Percentiles rank a stretch among this genome's conserved stretches.
Evolutionary conservation across 2,888 invertebrate genomes (phyloP).

Genomic region (Leptothorax acervorum): DNA sequence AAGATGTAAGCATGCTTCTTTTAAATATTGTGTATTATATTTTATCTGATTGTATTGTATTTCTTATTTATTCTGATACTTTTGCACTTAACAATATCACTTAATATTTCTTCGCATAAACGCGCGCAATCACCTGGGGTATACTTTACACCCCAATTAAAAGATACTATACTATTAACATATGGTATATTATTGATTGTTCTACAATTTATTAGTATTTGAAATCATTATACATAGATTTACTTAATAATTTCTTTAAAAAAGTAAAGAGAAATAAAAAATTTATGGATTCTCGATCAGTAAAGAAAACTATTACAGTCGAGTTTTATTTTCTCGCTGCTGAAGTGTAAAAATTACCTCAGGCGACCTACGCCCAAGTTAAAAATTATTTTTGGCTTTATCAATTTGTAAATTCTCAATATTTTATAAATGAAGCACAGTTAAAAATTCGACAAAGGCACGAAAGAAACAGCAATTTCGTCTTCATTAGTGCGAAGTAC

Average conservation of each 20-base stretch:
- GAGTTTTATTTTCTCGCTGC: no score
- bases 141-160: background rate
- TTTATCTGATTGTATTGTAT: background rate
- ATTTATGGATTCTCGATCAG: no score
- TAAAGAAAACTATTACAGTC: no score
- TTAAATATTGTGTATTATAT: background rate
- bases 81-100: background rate
- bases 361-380: no score
- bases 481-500: conserved; percentile 12
- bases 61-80: background rate
- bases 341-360: no score
- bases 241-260: no score
- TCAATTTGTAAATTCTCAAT: background rate
- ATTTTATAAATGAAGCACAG: background rate
- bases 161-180: background rate
- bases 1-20: conserved; percentile 24
- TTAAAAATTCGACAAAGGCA: background rate
- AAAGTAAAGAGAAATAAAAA: no score
- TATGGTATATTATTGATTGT: background rate
- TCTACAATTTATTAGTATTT: no score
- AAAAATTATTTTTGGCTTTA: background rate
- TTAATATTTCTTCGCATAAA: background rate
- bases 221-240: no score
- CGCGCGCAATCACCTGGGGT: background rate
- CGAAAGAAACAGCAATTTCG: conserved; percentile 21